Conservation (phyloP, 2,888 invertebrate genomes). For the Agrotis puta region DNA sequence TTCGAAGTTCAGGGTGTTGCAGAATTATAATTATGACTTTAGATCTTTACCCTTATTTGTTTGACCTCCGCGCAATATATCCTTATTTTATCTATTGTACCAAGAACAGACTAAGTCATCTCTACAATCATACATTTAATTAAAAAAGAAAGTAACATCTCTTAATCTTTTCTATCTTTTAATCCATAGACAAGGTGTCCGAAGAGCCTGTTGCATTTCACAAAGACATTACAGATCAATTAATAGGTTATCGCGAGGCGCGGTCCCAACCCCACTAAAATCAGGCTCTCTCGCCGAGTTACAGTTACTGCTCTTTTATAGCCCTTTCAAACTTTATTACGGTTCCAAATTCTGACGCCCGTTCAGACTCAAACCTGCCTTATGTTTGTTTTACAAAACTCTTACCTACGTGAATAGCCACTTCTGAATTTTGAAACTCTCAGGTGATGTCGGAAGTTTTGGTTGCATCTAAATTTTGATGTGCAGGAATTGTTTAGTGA, state of each 20-base stretch:
- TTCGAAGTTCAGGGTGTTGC: not conserved
- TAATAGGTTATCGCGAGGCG: constrained; percentile 85
- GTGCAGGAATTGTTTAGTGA: constrained; percentile 26
- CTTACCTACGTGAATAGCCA: constrained; percentile 68
- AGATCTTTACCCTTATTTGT: too few relatives aligned
- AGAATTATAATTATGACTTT: not conserved
- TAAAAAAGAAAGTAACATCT: not conserved
- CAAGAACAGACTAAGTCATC: too few relatives aligned
- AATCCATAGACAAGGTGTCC: constrained; percentile 18
- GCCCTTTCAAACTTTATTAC: constrained; percentile 91
- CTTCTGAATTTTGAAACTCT: constrained; percentile 60
- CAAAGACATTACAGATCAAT: constrained; percentile 82
- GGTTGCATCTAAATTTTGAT: constrained; percentile 53
- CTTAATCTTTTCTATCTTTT: not conserved
- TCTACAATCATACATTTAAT: too few relatives aligned
- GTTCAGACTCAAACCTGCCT: constrained; percentile 72
- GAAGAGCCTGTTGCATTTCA: constrained; percentile 57
- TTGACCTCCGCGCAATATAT: not conserved
- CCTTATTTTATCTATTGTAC: not conserved
- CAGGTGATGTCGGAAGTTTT: constrained; percentile 59
- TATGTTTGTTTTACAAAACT: constrained; percentile 85
- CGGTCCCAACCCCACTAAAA: constrained; percentile 87
- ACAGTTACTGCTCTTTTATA: constrained; percentile 91
- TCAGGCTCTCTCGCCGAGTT: constrained; percentile 87
- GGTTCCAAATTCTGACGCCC: constrained; percentile 85